phyloP scores from a whole-genome alignment of 2,797 vertebrate genomes.

The Syngnathus rostellatus region DNA sequence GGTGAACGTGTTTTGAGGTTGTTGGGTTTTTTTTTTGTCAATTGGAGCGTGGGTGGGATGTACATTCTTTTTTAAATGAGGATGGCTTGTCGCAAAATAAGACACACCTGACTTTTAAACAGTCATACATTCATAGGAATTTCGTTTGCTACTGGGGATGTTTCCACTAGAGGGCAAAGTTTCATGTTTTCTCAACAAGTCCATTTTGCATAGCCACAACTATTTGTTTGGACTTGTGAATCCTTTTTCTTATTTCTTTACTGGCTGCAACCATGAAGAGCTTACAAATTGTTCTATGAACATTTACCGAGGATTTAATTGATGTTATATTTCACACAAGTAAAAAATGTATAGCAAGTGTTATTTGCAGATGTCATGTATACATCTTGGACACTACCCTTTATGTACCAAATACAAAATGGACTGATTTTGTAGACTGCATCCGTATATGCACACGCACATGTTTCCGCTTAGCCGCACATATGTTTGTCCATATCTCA shows the following conservation, averaged over 20 bases:
- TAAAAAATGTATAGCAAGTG: constrained; percentile 17
- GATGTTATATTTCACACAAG: constrained; percentile 30
- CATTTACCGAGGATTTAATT: constrained; percentile 25
- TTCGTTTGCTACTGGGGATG: background rate
- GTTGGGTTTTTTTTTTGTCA: constrained; percentile 3
- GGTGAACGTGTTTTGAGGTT: constrained; percentile 47
- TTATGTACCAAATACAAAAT: constrained; percentile 53
- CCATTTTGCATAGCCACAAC: constrained; percentile 11
- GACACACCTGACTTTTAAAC: background rate
- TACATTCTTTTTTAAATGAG: background rate
- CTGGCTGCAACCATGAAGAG: constrained; percentile 34
- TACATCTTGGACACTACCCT: constrained; percentile 51
- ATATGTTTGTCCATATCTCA: constrained; percentile 44
- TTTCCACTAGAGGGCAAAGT: constrained; percentile 4
- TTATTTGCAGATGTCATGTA: constrained; percentile 49
- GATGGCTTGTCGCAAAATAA: constrained; percentile 11
- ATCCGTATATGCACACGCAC: constrained; percentile 11
- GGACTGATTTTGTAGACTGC: constrained; percentile 38
- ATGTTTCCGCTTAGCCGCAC: constrained; percentile 17
- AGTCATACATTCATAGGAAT: background rate
- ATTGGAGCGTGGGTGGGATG: constrained; percentile 27
- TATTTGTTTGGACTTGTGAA: constrained; percentile 11
- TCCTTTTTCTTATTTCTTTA: constrained; percentile 15
- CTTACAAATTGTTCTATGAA: constrained; percentile 29
- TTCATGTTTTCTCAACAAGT: constrained; percentile 20